These are phyloP conservation scores for Corvus cornix DNA, from an alignment of 2,113 vertebrate genomes.

Conservation along the genomic window DNA sequence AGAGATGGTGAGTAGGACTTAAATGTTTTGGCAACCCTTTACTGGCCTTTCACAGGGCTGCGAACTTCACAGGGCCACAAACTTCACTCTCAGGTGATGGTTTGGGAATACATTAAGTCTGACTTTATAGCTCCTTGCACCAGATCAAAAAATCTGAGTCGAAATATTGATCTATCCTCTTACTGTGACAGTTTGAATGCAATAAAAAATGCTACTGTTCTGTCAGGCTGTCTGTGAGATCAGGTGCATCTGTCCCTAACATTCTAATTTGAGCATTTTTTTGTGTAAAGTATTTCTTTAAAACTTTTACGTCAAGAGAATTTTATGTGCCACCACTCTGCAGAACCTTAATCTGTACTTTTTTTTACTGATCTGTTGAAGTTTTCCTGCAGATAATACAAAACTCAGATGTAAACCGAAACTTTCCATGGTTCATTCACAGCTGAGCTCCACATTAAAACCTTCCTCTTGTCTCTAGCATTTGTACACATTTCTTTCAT, in stretches of 20 bases:
- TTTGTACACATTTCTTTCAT: not conserved
- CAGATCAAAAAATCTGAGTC: not conserved
- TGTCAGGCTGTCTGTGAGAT: not conserved
- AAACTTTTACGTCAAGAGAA: not conserved
- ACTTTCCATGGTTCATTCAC: not conserved
- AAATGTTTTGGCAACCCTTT: not conserved
- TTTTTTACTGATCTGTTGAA: not conserved
- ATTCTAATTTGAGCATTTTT: not conserved
- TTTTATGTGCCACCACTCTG: not conserved
- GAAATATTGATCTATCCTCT: not conserved
- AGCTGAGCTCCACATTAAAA: not conserved
- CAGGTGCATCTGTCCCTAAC: not conserved
- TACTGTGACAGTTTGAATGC: not conserved
- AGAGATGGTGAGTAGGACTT: not conserved
- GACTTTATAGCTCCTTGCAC: not conserved
- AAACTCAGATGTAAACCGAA: not conserved
- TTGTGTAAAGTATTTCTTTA: not conserved
- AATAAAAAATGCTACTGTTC: not conserved
- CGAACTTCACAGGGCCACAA: accelerated
- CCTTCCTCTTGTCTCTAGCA: accelerated
- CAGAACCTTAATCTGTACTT: not conserved
- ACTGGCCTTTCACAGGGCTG: not conserved
- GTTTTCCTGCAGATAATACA: not conserved
- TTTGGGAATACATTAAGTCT: not conserved
- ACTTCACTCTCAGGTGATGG: not conserved